A percentile compares a stretch with the other conserved stretches of the same genome.
These are phyloP conservation scores for Proterorhinus semilunaris DNA, from an alignment of 2,113 vertebrate species.

Conservation along the genomic window DNA sequence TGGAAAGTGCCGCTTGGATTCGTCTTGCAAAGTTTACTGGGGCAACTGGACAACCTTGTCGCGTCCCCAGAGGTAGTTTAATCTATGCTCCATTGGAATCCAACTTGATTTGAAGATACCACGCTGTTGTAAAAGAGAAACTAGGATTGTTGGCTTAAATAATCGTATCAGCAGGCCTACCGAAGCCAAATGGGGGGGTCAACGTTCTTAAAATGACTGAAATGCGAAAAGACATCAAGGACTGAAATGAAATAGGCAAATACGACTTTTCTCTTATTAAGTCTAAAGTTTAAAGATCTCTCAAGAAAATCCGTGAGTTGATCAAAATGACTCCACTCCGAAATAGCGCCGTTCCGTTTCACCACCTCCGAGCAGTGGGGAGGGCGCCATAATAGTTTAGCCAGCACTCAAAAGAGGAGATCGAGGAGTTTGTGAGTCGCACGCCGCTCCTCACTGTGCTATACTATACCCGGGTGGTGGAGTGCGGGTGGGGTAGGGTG, in stretches of 20 bases:
- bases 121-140: not conserved
- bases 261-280: conserved; percentile 33
- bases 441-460: conserved; percentile 29
- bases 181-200: conserved; percentile 26
- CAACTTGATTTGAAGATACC: conserved; percentile 1
- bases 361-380: conserved; percentile 62
- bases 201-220: conserved; percentile 43
- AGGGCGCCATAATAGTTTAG: conserved; percentile 32
- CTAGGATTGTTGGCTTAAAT: not conserved
- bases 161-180: conserved; percentile 41
- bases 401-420: conserved; percentile 38
- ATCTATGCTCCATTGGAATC: conserved; percentile 6
- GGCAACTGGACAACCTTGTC: not conserved
- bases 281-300: conserved; percentile 34
- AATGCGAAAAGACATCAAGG: conserved; percentile 40
- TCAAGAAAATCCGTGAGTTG: conserved; percentile 45
- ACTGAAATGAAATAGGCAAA: conserved; percentile 36
- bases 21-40: not conserved
- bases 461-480: conserved; percentile 91
- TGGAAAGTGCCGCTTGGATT: not conserved
- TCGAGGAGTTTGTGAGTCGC: conserved; percentile 28
- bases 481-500: conserved; percentile 90
- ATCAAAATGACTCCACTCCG: conserved; percentile 28
- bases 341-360: conserved; percentile 49
- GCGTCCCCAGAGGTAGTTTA: not conserved